These are phyloP conservation scores for Cheiracanthium punctorium DNA, from an alignment of 2,888 invertebrate genomes.

Conservation along the genomic window DNA sequence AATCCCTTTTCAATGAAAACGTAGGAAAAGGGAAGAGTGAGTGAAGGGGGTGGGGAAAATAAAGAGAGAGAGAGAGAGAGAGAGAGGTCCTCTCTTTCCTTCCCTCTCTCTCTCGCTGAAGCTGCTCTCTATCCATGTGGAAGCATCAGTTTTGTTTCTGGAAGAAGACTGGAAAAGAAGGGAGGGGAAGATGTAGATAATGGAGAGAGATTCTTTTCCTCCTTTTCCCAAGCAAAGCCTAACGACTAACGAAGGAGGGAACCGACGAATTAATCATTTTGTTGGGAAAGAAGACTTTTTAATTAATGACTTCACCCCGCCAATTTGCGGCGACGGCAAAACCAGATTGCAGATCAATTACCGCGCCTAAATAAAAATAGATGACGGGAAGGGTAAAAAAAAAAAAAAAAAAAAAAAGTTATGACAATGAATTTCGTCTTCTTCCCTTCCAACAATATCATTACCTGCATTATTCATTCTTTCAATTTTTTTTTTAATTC, in stretches of 20 bases:
- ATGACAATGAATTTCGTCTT: slow-evolving; percentile 39
- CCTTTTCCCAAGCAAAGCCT: slow-evolving; percentile 22
- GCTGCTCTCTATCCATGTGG: slow-evolving; percentile 37
- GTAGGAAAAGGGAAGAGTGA: not conserved
- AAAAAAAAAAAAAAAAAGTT: no score
- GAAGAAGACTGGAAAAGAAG: slow-evolving; percentile 39
- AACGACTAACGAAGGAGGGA: slow-evolving; percentile 53
- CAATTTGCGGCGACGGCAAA: slow-evolving; percentile 60
- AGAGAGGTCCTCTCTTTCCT: not conserved
- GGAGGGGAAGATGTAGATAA: slow-evolving; percentile 51
- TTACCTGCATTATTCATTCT: slow-evolving; percentile 64
- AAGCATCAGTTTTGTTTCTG: slow-evolving; percentile 66
- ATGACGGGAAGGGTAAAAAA: no score
- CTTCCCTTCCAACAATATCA: slow-evolving; percentile 63
- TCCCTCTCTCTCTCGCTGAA: not conserved
- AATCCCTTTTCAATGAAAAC: slow-evolving; percentile 30
- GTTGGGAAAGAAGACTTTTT: slow-evolving; percentile 67
- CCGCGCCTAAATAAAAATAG: slow-evolving; percentile 53
- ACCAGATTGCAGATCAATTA: slow-evolving; percentile 68
- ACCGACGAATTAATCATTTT: slow-evolving; percentile 64
- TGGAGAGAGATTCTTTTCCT: slow-evolving; percentile 20
- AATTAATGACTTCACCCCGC: slow-evolving; percentile 63
- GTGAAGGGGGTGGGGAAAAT: not conserved
- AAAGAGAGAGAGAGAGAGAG: not conserved
- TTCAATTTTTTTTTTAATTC: not conserved